Percentiles rank a stretch among this genome's conserved stretches.
Conservation (phyloP, 1,140 invertebrate genomes). For the Brachionus plicatilis region DNA sequence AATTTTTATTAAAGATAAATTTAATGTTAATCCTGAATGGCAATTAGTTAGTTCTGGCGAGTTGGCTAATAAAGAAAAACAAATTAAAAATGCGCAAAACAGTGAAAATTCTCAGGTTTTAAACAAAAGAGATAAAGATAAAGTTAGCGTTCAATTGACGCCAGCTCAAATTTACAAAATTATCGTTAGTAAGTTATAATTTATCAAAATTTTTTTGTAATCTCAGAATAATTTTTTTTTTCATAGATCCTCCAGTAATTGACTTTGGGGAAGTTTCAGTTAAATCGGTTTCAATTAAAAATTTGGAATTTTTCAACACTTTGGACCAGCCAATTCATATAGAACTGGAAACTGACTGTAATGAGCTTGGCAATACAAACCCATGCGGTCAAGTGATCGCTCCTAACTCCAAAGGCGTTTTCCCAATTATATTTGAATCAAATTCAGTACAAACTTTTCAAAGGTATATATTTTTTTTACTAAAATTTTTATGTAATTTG, state of each 20-base stretch:
- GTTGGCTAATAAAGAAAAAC: slow-evolving; percentile 25
- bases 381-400: slow-evolving; percentile 55
- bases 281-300: slow-evolving; percentile 47
- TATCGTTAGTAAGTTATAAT: slow-evolving; percentile 47
- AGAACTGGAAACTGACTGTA: slow-evolving; percentile 50
- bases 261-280: slow-evolving; percentile 55
- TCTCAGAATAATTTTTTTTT: not conserved
- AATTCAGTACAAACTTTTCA: slow-evolving; percentile 52
- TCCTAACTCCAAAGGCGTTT: slow-evolving; percentile 50
- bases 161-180: slow-evolving; percentile 53
- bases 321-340: slow-evolving; percentile 51
- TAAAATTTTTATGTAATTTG: too few relatives aligned
- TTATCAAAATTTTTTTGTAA: too few relatives aligned
- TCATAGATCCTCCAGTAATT: slow-evolving; percentile 50
- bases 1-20: not conserved
- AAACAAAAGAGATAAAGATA: slow-evolving; percentile 48
- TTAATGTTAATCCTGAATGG: slow-evolving; percentile 37
- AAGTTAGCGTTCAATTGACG: slow-evolving; percentile 49
- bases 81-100: not conserved
- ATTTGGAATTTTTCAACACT: slow-evolving; percentile 54
- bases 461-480: slow-evolving; percentile 44
- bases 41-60: slow-evolving; percentile 23
- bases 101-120: slow-evolving; percentile 53
- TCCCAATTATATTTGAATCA: slow-evolving; percentile 56
- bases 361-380: slow-evolving; percentile 53